phyloP scores from a whole-genome alignment of 2,888 invertebrate species.

The Oscheius myriophilus region DNA sequence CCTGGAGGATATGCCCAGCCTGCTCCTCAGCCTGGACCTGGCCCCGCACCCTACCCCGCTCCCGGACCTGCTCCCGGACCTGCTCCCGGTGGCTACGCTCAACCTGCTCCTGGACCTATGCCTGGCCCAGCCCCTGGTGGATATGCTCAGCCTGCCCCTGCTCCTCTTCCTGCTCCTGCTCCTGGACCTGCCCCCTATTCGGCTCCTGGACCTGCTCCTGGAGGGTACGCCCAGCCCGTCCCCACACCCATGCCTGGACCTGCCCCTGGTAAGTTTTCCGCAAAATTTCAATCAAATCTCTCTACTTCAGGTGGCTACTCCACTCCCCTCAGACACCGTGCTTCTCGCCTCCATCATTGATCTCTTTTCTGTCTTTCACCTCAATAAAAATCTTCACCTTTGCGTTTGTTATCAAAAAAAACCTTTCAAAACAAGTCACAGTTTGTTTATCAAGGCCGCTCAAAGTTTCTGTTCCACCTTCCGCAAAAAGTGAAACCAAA shows the following conservation, averaged over 20 bases:
- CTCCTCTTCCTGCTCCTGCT: not conserved
- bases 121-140: not conserved
- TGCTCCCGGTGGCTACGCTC: conserved; percentile 5
- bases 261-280: not conserved
- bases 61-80: too few species aligned
- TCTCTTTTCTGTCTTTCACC: too few species aligned
- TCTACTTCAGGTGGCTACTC: not conserved
- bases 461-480: too few species aligned
- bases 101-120: not conserved
- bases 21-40: not conserved
- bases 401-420: too few species aligned
- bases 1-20: conserved; percentile 1
- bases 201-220: not conserved
- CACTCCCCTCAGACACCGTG: not conserved
- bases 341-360: too few species aligned
- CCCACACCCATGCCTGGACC: not conserved
- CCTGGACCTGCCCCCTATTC: not conserved
- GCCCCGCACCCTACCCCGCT: not conserved
- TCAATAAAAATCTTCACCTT: too few species aligned
- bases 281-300: not conserved
- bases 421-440: not conserved
- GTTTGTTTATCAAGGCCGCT: not conserved
- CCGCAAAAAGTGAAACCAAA: too few species aligned
- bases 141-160: not conserved
- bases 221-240: not conserved